phyloP scores from a whole-genome alignment of 2,888 invertebrate genomes.

The Drosophila gaucha region DNA sequence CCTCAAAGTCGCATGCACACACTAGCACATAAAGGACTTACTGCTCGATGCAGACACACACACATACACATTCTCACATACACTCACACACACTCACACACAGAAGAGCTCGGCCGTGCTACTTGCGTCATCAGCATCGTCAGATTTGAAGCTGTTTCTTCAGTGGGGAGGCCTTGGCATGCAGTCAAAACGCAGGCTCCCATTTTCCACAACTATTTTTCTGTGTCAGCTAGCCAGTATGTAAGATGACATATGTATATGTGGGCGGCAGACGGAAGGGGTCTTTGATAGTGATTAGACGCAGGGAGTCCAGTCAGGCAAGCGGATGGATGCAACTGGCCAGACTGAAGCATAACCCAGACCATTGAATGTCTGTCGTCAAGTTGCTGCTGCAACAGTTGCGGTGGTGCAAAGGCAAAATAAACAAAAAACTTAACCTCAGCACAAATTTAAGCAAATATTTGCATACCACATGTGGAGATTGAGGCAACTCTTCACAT shows the following conservation, averaged over 20 bases:
- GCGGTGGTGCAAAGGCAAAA: constrained; percentile 50
- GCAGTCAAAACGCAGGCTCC: constrained; percentile 74
- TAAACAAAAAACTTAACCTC: constrained; percentile 83
- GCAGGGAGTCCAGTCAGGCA: constrained; percentile 43
- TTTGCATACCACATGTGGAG: constrained; percentile 78
- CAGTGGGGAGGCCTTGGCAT: constrained; percentile 72
- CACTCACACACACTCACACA: constrained; percentile 33
- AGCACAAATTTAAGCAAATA: constrained; percentile 84
- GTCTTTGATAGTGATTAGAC: constrained; percentile 22
- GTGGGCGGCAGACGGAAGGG: not conserved
- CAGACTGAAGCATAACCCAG: constrained; percentile 50
- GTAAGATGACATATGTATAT: constrained; percentile 34
- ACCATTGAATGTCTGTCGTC: constrained; percentile 70
- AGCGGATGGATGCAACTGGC: constrained; percentile 41
- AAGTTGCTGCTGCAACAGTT: constrained; percentile 29
- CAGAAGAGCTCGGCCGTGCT: constrained; percentile 23
- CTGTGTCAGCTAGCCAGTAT: constrained; percentile 63
- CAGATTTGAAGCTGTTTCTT: constrained; percentile 54
- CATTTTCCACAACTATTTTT: constrained; percentile 69
- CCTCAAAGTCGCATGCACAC: constrained; percentile 61
- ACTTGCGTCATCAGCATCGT: constrained; percentile 74
- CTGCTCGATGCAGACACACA: constrained; percentile 57
- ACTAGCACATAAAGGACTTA: constrained; percentile 58
- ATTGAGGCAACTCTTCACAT: constrained; percentile 59
- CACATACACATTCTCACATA: constrained; percentile 32